These are phyloP conservation scores for Dimorphilus gyrociliatus DNA, from an alignment of 2,888 invertebrate genomes.

Conservation along the genomic window DNA sequence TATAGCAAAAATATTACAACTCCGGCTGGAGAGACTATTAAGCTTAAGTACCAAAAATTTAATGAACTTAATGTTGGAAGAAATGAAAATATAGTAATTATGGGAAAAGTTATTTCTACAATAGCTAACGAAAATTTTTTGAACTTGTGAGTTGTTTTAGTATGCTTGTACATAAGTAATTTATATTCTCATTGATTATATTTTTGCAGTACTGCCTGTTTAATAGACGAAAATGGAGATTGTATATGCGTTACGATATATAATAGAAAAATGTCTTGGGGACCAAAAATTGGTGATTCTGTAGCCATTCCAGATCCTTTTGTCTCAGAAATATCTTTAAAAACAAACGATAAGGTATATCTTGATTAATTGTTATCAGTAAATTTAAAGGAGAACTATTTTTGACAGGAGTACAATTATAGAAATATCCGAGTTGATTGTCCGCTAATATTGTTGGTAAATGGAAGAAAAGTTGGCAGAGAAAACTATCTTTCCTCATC, in stretches of 20 bases:
- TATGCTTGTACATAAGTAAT: neutral
- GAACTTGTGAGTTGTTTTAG: conserved; percentile 38
- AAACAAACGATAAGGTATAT: conserved; percentile 3
- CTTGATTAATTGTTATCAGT: neutral
- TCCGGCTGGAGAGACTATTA: conserved; percentile 41
- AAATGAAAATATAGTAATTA: conserved; percentile 50
- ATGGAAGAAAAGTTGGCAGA: conserved; percentile 47
- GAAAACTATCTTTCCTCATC: conserved; percentile 26
- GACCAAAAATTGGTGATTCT: conserved; percentile 66
- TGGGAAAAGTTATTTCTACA: conserved; percentile 65
- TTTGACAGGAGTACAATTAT: conserved; percentile 53
- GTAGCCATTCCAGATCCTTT: conserved; percentile 63
- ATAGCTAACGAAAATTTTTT: conserved; percentile 57
- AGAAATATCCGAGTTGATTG: conserved; percentile 60
- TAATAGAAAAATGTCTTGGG: conserved; percentile 63
- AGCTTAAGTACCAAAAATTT: conserved; percentile 42
- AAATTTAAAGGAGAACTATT: conserved; percentile 1
- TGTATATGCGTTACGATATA: conserved; percentile 63
- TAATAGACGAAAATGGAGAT: conserved; percentile 54
- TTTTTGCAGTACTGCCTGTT: conserved; percentile 55
- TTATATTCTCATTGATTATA: conserved; percentile 2
- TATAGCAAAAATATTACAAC: conserved; percentile 46
- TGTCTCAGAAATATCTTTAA: conserved; percentile 39
- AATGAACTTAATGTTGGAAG: conserved; percentile 46
- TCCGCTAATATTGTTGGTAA: conserved; percentile 55